Base-by-base conservation (phyloP, 2,113 vertebrate genomes). In the Archocentrus centrarchus region DNA sequence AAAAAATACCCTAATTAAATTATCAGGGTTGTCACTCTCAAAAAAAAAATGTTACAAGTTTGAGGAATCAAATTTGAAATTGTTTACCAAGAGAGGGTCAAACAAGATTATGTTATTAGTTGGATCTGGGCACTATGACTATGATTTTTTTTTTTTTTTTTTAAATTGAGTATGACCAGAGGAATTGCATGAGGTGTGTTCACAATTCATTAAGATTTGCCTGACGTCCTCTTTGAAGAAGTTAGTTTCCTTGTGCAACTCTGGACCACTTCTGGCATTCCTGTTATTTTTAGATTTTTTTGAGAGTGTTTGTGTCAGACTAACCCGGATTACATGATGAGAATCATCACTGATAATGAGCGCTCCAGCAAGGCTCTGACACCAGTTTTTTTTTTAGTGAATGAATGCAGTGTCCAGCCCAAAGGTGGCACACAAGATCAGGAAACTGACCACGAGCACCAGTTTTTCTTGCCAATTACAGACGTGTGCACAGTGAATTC, bases 131-230 rank as follows among this genome's bases (percentile, higher is more conserved):
- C 14, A 47, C 13, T 47, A 47, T 13, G 13, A 47, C 5, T 47
- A 39, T 68, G 13, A 14, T 47, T 47, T 47, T 15, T 47, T 15
- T 47, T 1, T 39, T 44, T 24, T 17, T 44, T 10, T 64, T 24
- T 66, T 66, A 30, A 30, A 30, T 30, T 30, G 30, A 30, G n/a
- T 66, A 24, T 66, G 7, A 66, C 63, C 0, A 17, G 41, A 68
- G 9, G 1, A 68, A 68, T 47, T 47, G 8, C 15, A 47, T 47
- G 14, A 47, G 39, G 14, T 0, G 0, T 68, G 64, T 39, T 27
- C 24, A 0, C 22, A 44, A 0, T 24, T 44, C 9, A 66, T 44
- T 30, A 0, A 27, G 27, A 47, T 27, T 68, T 47, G 27, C 5
- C 14, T 0, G 0, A 68, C 27, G 22, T 47, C 15, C 64, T 30